phyloP scores from a whole-genome alignment of 2,888 invertebrate species.

The Polia nebulosa region DNA sequence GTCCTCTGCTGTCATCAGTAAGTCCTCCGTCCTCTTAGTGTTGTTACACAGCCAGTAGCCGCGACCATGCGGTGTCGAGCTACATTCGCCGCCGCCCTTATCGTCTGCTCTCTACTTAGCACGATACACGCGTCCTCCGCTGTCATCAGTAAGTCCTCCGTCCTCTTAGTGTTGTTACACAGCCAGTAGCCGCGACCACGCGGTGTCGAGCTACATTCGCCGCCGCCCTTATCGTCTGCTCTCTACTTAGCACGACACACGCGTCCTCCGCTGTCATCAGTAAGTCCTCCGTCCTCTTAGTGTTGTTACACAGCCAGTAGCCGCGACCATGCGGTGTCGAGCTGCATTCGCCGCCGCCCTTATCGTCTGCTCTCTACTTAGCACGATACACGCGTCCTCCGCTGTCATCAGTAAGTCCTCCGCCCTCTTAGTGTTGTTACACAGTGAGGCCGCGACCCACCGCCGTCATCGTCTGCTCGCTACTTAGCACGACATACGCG shows the following conservation, averaged over 20 bases:
- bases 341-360: constrained; percentile 70
- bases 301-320: neutral
- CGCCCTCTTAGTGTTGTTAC: neutral
- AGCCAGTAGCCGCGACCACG: neutral
- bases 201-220: neutral
- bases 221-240: constrained; percentile 68
- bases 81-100: constrained; percentile 71
- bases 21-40: constrained; percentile 57
- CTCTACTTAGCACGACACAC: constrained; percentile 74
- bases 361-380: constrained; percentile 79
- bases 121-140: constrained; percentile 75
- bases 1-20: constrained; percentile 82
- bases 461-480: constrained; percentile 76
- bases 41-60: constrained; percentile 75
- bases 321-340: constrained; percentile 23
- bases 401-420: constrained; percentile 82
- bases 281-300: constrained; percentile 66
- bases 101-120: constrained; percentile 79
- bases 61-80: constrained; percentile 85
- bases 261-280: constrained; percentile 81
- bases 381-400: constrained; percentile 74
- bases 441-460: constrained; percentile 81
- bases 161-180: neutral
- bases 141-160: constrained; percentile 79
- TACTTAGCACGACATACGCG: constrained; percentile 73